Percentiles rank a stretch among this genome's conserved stretches.
Evolutionary conservation across 2,113 vertebrate genomes (phyloP).

Genomic region (Calypte anna): DNA sequence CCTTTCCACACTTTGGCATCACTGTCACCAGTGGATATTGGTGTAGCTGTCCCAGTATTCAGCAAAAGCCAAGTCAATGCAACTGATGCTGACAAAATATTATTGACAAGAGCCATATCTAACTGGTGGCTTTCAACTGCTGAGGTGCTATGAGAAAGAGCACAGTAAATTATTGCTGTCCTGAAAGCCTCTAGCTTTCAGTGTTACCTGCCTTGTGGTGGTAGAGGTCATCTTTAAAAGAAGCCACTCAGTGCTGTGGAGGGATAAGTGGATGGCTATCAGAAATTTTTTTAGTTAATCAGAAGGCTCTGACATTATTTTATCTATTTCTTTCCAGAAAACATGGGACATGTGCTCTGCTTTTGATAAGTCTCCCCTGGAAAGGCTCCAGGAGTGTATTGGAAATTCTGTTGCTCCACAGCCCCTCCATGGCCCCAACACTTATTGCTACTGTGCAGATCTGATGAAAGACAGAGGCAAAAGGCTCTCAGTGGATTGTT

Average conservation of each 20-base stretch:
- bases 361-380: neutral
- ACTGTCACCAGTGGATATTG: neutral
- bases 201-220: rapidly evolving
- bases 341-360: neutral
- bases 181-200: neutral
- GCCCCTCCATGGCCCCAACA: rapidly evolving
- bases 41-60: neutral
- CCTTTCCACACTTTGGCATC: neutral
- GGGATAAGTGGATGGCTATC: neutral
- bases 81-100: neutral
- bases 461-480: neutral
- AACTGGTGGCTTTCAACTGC: neutral
- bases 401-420: neutral
- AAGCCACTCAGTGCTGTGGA: neutral
- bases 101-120: neutral
- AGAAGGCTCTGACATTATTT: too few species aligned
- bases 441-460: neutral
- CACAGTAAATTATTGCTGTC: neutral
- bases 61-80: neutral
- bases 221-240: neutral
- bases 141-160: neutral
- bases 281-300: neutral
- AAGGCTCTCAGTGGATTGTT: neutral
- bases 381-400: neutral
- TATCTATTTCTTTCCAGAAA: neutral